phyloP scores from a whole-genome alignment of 2,113 vertebrate genomes.

The Megatriorchis doriae region DNA sequence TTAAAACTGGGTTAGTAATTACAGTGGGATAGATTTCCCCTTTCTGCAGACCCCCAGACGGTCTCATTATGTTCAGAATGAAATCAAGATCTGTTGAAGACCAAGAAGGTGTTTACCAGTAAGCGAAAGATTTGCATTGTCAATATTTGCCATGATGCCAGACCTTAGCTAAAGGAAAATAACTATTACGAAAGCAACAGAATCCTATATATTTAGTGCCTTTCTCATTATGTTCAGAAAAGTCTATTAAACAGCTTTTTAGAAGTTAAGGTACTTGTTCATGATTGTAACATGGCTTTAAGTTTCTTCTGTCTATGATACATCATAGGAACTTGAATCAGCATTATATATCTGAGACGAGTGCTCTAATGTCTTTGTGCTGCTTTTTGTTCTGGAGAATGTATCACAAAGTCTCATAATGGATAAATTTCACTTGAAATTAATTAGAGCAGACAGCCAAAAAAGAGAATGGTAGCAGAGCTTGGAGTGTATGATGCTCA shows the following conservation, averaged over 20 bases:
- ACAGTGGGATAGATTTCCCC: neutral
- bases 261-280: neutral
- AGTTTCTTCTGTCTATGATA: neutral
- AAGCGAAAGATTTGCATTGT: neutral
- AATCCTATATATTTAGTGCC: neutral
- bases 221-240: neutral
- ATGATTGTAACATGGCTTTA: neutral
- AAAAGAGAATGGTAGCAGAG: neutral
- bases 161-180: neutral
- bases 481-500: neutral
- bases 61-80: neutral
- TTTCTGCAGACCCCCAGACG: neutral
- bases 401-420: neutral
- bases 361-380: neutral
- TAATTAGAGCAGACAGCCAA: neutral
- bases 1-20: neutral
- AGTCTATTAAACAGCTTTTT: neutral
- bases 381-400: neutral
- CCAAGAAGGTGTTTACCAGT: neutral
- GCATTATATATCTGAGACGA: neutral
- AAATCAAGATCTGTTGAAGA: neutral
- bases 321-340: neutral
- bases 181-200: neutral
- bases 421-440: neutral
- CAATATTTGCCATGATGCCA: neutral